phyloP scores from a whole-genome alignment of 2,797 vertebrate species.

The Chiloscyllium punctatum region DNA sequence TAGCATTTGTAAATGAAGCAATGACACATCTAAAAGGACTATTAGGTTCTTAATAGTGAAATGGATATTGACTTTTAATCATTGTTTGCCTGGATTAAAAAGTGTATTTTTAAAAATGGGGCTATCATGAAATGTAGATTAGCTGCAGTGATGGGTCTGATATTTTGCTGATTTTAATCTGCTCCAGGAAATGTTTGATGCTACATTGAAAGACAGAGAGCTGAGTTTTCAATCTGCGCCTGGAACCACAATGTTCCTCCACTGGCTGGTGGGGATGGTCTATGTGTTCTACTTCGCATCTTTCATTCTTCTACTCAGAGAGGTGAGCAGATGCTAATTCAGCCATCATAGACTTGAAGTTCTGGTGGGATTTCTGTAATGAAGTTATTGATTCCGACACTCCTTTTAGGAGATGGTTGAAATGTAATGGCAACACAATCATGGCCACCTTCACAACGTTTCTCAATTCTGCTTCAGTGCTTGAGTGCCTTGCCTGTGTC shows the following conservation, averaged over 20 bases:
- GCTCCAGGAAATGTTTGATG: conserved; percentile 92
- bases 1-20: conserved; percentile 2
- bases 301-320: conserved; percentile 87
- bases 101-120: not conserved
- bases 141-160: not conserved
- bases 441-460: not conserved
- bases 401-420: not conserved
- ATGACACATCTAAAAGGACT: not conserved
- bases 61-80: not conserved
- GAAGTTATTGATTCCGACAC: not conserved
- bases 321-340: conserved; percentile 58
- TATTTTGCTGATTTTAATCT: not conserved
- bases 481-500: not conserved
- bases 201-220: conserved; percentile 83
- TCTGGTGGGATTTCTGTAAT: not conserved
- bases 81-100: not conserved
- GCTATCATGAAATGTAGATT: not conserved
- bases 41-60: not conserved
- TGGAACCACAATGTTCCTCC: conserved; percentile 94
- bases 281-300: conserved; percentile 97
- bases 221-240: conserved; percentile 89
- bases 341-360: not conserved
- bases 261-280: conserved; percentile 96
- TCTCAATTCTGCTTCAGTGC: not conserved
- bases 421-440: not conserved